Evolutionary conservation across 30 jellyfish, hydroid and myxozoan genomes (phyloP).

Genomic region (Rhopilema esculentum): DNA sequence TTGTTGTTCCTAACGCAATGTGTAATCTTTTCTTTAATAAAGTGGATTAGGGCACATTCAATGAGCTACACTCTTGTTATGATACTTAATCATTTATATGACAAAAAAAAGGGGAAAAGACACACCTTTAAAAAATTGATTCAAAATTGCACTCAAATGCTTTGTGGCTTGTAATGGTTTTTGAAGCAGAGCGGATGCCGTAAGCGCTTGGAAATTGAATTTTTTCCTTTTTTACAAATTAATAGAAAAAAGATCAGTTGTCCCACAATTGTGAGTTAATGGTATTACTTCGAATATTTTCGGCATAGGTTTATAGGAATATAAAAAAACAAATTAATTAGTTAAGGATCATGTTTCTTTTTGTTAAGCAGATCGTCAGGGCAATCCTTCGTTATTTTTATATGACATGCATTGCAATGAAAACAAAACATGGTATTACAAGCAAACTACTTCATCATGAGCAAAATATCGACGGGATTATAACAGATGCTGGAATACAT

Average conservation of each 20-base stretch:
- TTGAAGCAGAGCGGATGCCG: neutral
- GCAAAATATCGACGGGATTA: too few species aligned
- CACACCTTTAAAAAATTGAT: neutral
- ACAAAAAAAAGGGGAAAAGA: neutral
- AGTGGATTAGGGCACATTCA: conserved; percentile 43
- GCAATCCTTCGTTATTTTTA: too few species aligned
- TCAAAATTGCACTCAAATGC: neutral
- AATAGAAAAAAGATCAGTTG: neutral
- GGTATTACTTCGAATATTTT: neutral
- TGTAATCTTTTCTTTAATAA: conserved; percentile 35
- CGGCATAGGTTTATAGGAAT: too few species aligned
- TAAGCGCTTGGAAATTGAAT: neutral
- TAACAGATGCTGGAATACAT: too few species aligned
- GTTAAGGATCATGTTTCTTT: too few species aligned
- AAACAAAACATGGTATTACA: too few species aligned
- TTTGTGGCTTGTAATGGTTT: neutral
- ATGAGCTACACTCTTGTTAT: conserved; percentile 20
- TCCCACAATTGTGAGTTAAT: neutral
- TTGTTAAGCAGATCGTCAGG: too few species aligned
- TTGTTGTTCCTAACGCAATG: conserved; percentile 20
- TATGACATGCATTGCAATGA: too few species aligned
- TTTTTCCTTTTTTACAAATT: neutral
- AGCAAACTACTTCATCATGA: too few species aligned
- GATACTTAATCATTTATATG: neutral
- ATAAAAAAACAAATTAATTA: too few species aligned